phyloP scores from a whole-genome alignment of 1,140 invertebrate species.

The Pseudachorutes palmiensis region DNA sequence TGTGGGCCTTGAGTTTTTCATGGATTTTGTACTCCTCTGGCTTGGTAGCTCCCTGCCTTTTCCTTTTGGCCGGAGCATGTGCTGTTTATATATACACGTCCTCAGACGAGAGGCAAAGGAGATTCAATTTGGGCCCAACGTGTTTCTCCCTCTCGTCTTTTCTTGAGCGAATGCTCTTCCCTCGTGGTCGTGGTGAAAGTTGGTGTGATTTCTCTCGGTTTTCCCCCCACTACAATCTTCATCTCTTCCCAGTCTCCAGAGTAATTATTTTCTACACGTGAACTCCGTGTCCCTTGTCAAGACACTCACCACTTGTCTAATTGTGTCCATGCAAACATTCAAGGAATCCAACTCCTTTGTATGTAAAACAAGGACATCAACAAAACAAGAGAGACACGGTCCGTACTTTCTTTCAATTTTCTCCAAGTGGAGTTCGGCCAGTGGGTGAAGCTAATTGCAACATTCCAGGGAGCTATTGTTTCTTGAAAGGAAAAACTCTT shows the following conservation, averaged over 20 bases:
- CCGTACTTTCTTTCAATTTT: no score
- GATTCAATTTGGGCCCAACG: slow-evolving; percentile 23
- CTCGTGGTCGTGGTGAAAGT: slow-evolving; percentile 36
- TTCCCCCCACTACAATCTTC: background rate
- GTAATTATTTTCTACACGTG: slow-evolving; percentile 24
- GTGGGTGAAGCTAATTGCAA: background rate
- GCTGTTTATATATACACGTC: slow-evolving; percentile 35
- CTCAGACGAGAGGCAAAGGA: slow-evolving; percentile 23
- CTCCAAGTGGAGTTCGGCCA: background rate
- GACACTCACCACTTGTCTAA: background rate
- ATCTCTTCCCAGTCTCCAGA: background rate
- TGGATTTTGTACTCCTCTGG: no score
- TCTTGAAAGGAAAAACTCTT: no score
- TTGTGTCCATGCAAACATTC: slow-evolving; percentile 8
- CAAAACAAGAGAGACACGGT: no score
- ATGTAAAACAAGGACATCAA: no score
- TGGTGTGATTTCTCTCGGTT: slow-evolving; percentile 22
- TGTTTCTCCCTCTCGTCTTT: slow-evolving; percentile 24
- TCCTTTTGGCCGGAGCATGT: slow-evolving; percentile 31
- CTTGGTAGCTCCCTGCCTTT: no score
- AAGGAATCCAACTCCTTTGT: background rate
- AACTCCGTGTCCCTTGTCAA: background rate
- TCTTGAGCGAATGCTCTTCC: slow-evolving; percentile 29
- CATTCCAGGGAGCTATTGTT: background rate
- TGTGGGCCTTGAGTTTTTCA: background rate